A percentile compares a stretch with the other conserved stretches of the same genome.
Evolutionary conservation across 2,113 vertebrate species (phyloP).

Genomic region (Romanogobio albipinnatus): DNA sequence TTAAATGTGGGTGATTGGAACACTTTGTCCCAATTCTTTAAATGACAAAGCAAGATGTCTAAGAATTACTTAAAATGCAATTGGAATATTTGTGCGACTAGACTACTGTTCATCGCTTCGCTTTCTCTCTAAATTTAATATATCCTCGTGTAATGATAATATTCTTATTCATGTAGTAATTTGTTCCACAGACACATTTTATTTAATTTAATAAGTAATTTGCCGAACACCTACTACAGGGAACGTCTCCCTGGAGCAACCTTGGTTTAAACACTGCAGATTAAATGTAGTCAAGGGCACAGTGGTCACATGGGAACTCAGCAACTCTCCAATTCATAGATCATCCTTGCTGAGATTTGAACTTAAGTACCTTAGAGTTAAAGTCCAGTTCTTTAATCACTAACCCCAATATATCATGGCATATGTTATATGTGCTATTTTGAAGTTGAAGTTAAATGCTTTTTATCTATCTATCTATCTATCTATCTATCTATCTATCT

Average conservation of each 20-base stretch:
- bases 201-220: constrained; percentile 11
- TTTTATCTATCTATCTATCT: neutral
- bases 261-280: constrained; percentile 32
- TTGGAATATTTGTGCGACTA: neutral
- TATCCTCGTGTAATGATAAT: neutral
- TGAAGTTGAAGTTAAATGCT: neutral
- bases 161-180: neutral
- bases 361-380: constrained; percentile 13
- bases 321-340: constrained; percentile 12
- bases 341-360: constrained; percentile 8
- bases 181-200: constrained; percentile 8
- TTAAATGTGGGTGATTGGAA: neutral
- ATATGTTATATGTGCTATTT: neutral
- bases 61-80: neutral
- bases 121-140: neutral
- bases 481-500: no score
- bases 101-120: neutral
- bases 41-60: neutral
- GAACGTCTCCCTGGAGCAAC: constrained; percentile 7
- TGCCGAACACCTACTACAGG: neutral
- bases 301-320: constrained; percentile 23
- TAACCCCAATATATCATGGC: neutral
- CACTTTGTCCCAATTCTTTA: neutral
- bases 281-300: constrained; percentile 28
- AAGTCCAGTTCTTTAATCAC: neutral